Base-by-base conservation (phyloP, 2,888 invertebrate species). In the Orthosia gothica region DNA sequence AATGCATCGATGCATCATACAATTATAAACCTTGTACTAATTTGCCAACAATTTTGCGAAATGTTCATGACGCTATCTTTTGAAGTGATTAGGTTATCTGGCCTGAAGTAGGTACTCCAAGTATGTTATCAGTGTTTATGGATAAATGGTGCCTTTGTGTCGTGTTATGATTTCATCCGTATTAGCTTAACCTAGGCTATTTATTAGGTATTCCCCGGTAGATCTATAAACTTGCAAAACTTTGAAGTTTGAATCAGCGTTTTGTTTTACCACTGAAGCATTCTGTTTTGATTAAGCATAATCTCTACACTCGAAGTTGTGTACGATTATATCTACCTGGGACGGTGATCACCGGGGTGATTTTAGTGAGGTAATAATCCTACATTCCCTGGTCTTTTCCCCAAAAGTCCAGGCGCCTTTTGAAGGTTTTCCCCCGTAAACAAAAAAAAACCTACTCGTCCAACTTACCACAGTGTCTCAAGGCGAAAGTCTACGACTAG, bases 31-130 rank as follows among this genome's bases (percentile, higher is more conserved):
- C 75, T 78, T 76, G 79, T 61, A 70, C 26, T 49, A 61, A 54
- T 70, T 70, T 75, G 20, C 40, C 9, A 78, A 71, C 61, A 70
- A 70, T 26, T 54, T 66, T 57, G 61, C 62, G 58, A 79, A 66
- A 69, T 82, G 59, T 57, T 65, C 57, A 68, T 68, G 57, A 69
- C 11, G 57, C 5, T 62, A 78, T 83, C 13, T 64, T 58, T 74
- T 81, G 81, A 82, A 75, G 70, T 74, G 85, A 82, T 83, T 83
- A 83, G 65, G 58, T 78, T 84, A 83, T 83, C 84, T 63, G 5
- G 47, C 50, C 49, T 70, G 52, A 59, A 77, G 62, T 82, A 82
- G 58, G 72, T 68, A 77, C 73, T 81, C 61, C 59, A 68, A 73
- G 68, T 74, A 15, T 74, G 74, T 72, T 83, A 81, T 83, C 84